Evolutionary conservation across 2,797 vertebrate species (phyloP), one percentile per base, ranked within the genome.

Genomic region (Sebastes minor): DNA sequence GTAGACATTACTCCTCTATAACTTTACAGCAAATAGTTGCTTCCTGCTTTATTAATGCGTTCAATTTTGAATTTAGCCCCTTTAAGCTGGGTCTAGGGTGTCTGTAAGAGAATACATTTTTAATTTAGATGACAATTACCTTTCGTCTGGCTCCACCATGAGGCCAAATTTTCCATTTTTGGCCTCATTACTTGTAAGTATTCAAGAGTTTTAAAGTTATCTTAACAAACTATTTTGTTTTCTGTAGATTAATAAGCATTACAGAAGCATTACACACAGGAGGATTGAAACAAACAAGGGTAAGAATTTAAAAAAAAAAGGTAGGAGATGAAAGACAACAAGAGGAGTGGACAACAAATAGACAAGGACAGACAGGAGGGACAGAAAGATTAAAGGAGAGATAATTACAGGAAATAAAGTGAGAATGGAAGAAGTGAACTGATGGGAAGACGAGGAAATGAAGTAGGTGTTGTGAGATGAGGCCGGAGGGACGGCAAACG

Each of bases 121-220:
- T 35, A 46, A 32, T 62, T 30, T 16, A 2, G 4, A 67, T 1
- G 4, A 28, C 18, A 23, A 42, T 56, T 2, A 30, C 1, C 4
- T 76, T 60, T 42, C 16, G n/a, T 71, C n/a, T 81, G 73, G 61
- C 52, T 57, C 73, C 60, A n/a, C 30, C 73, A 30, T 23, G 72
- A 81, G 67, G 67, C 20, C 38, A 28, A 0, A 22, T 10, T 12
- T 28, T 1, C 23, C 23, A 22, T 25, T 49, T 33, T 22, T 23
- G 11, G n/a, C 16, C 4, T 12, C 12, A 23, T 8, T 35, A 25
- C 8, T 57, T 32, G 1, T 5, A 32, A 60, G 20, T 20, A 28
- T 35, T 8, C 38, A 42, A 30, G 9, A 22, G 64, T 52, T 11
- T 14, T 13, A 14, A 55, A 20, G 9, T 2, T 4, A 0, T 0